phyloP scores from a whole-genome alignment of 2,113 vertebrate species.

The Dissostichus mawsoni region DNA sequence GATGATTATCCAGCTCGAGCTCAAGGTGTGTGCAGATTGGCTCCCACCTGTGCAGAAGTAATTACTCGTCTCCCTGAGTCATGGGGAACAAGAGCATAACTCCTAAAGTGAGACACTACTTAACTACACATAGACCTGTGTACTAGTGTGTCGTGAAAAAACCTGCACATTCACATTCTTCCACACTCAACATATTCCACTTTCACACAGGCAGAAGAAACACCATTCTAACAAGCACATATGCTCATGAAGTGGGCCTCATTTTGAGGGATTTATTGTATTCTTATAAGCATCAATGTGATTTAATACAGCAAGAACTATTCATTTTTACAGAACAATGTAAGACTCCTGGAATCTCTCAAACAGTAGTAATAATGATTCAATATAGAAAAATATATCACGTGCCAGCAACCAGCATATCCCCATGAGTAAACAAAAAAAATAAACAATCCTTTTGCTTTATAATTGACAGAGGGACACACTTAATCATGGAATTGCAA shows the following conservation, averaged over 20 bases:
- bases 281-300: slow-evolving; percentile 78
- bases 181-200: background rate
- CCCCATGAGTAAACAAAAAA: slow-evolving; percentile 45
- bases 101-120: slow-evolving; percentile 31
- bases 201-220: slow-evolving; percentile 9
- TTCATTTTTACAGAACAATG: slow-evolving; percentile 57
- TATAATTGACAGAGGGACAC: slow-evolving; percentile 16
- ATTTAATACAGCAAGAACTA: slow-evolving; percentile 70
- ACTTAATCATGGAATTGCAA: slow-evolving; percentile 13
- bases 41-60: slow-evolving; percentile 60
- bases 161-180: background rate
- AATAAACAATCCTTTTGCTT: slow-evolving; percentile 14
- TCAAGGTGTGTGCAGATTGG: slow-evolving; percentile 45
- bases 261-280: slow-evolving; percentile 82
- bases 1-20: slow-evolving; percentile 57
- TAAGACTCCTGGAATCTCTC: slow-evolving; percentile 68
- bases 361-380: slow-evolving; percentile 60
- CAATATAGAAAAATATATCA: slow-evolving; percentile 59
- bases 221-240: slow-evolving; percentile 18
- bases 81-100: slow-evolving; percentile 20
- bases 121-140: slow-evolving; percentile 4
- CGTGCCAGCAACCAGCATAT: slow-evolving; percentile 40
- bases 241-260: slow-evolving; percentile 55
- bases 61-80: slow-evolving; percentile 54
- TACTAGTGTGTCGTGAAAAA: background rate